phyloP scores from a whole-genome alignment of 1,140 invertebrate genomes.

The Euwallacea fornicatus region DNA sequence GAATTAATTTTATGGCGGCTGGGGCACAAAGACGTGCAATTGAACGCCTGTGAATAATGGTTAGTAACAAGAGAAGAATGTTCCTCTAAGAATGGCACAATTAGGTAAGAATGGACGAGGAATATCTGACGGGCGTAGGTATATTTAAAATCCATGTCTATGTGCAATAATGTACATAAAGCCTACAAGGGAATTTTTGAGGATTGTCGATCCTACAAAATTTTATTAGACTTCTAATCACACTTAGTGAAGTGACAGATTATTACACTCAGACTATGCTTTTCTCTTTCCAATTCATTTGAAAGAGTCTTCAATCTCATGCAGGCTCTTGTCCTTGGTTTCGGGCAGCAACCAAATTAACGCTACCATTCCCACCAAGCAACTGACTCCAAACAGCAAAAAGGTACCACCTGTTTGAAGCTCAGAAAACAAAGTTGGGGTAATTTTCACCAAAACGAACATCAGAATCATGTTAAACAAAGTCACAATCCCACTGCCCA shows the following conservation, averaged over 20 bases:
- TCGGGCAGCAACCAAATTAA: constrained; percentile 73
- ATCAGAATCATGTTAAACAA: constrained; percentile 68
- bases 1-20: too few relatives aligned
- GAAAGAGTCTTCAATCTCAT: constrained; percentile 70
- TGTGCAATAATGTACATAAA: neutral
- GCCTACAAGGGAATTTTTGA: neutral
- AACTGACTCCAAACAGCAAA: constrained; percentile 66
- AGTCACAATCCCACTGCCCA: constrained; percentile 65
- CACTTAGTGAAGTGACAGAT: too few relatives aligned
- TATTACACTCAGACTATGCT: neutral
- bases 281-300: neutral
- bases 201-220: neutral
- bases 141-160: too few relatives aligned
- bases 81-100: too few relatives aligned
- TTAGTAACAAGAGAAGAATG: too few relatives aligned
- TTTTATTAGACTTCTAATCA: too few relatives aligned
- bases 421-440: constrained; percentile 60
- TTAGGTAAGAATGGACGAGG: too few relatives aligned
- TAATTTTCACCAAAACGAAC: constrained; percentile 72
- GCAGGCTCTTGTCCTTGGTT: constrained; percentile 77
- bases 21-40: too few relatives aligned
- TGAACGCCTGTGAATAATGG: too few relatives aligned
- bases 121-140: too few relatives aligned
- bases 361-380: constrained; percentile 64
- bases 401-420: constrained; percentile 67